phyloP scores from a whole-genome alignment of 2,888 invertebrate species.

The Odontomyia ornata region DNA sequence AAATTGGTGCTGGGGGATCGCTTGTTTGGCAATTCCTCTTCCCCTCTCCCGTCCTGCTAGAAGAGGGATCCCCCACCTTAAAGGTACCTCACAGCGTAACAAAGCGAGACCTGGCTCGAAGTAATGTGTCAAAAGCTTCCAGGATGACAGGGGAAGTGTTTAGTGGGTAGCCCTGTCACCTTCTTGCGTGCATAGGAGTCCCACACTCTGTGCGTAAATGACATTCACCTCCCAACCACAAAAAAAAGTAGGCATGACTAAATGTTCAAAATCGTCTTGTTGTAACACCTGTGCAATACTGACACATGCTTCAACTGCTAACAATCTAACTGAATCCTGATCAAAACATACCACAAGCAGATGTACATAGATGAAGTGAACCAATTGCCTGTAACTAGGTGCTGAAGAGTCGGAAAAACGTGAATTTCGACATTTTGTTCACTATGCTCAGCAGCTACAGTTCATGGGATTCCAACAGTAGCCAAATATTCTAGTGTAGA shows the following conservation, averaged over 20 bases:
- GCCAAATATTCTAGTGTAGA: constrained; percentile 94
- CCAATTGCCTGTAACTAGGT: constrained; percentile 94
- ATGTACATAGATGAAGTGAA: constrained; percentile 93
- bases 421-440: constrained; percentile 92
- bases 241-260: no score
- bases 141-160: no score
- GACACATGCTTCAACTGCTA: constrained; percentile 97
- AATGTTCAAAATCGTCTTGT: constrained; percentile 83
- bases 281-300: constrained; percentile 88
- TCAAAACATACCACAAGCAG: constrained; percentile 92
- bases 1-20: constrained; percentile 88
- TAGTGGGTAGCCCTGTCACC: no score
- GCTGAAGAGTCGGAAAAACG: constrained; percentile 94
- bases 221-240: no score
- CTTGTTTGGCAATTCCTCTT: constrained; percentile 94
- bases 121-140: no score
- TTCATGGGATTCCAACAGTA: constrained; percentile 94
- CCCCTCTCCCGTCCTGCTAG: no score
- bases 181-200: no score
- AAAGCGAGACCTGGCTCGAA: no score
- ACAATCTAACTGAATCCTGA: constrained; percentile 94
- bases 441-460: constrained; percentile 93
- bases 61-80: no score
- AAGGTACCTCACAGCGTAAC: no score
- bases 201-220: no score